A percentile compares a stretch with the other conserved stretches of the same genome.
phyloP scores from a whole-genome alignment of 2,797 vertebrate genomes.

The Pangasius mekongensis region DNA sequence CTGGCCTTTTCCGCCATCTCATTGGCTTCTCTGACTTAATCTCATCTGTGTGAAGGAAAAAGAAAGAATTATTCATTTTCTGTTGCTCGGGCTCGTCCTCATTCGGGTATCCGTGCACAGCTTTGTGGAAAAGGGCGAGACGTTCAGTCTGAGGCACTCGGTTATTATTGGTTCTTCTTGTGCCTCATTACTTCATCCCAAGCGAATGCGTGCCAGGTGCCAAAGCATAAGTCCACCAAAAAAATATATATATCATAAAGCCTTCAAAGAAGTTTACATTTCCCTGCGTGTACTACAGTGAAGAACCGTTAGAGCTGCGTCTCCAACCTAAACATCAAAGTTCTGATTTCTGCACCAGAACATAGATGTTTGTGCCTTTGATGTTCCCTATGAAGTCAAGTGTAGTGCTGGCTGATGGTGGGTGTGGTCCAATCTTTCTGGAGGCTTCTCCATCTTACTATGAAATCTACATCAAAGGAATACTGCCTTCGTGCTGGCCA shows the following conservation, averaged over 20 bases:
- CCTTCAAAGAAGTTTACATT: constrained; percentile 33
- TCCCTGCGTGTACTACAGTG: constrained; percentile 10
- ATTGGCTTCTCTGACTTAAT: constrained; percentile 4
- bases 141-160: not conserved
- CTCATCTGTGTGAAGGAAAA: constrained; percentile 19
- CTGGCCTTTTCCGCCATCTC: not conserved
- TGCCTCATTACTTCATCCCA: constrained; percentile 39
- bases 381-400: constrained; percentile 54
- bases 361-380: constrained; percentile 60
- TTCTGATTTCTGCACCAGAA: constrained; percentile 38
- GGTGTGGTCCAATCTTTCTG: constrained; percentile 57
- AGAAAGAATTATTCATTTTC: constrained; percentile 7
- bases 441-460: constrained; percentile 40
- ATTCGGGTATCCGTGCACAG: not conserved
- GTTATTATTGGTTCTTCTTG: constrained; percentile 45
- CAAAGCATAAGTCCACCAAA: not conserved
- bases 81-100: not conserved
- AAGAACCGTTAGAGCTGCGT: constrained; percentile 19
- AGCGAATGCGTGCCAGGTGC: constrained; percentile 4
- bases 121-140: constrained; percentile 27
- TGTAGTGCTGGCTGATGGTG: constrained; percentile 48
- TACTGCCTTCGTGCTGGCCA: constrained; percentile 1
- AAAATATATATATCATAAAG: constrained; percentile 28
- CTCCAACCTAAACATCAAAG: constrained; percentile 37
- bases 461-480: constrained; percentile 47